Percentiles rank a stretch among this genome's conserved stretches.
Conservation (phyloP, 1,140 invertebrate genomes). For the Reticulitermes speratus region DNA sequence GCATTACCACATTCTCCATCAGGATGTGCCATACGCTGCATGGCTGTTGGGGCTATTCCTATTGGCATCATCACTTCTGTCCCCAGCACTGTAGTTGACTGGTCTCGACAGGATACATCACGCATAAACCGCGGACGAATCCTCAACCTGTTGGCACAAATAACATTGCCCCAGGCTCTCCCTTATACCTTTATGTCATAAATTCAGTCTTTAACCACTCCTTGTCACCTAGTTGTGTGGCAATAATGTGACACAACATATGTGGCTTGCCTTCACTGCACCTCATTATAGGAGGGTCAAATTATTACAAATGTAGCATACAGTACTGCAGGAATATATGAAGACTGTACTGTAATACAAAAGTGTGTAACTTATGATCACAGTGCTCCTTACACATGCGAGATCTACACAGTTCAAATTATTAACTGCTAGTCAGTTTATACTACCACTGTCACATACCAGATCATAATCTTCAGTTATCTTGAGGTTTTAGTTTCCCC, state of each 20-base stretch:
- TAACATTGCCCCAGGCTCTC: not conserved
- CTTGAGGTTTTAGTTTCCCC: too few species aligned
- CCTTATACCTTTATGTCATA: not conserved
- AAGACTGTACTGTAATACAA: too few species aligned
- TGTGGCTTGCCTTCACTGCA: too few species aligned
- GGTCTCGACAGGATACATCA: slow-evolving; percentile 68
- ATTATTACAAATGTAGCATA: too few species aligned
- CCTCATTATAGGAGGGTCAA: not conserved
- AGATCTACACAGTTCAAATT: too few species aligned
- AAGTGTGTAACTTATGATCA: too few species aligned
- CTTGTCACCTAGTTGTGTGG: not conserved
- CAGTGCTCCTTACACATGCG: too few species aligned
- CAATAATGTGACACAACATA: not conserved
- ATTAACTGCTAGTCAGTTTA: too few species aligned
- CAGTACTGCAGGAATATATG: too few species aligned
- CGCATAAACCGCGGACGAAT: slow-evolving; percentile 78
- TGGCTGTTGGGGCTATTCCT: slow-evolving; percentile 87
- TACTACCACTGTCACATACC: too few species aligned
- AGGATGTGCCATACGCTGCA: slow-evolving; percentile 90
- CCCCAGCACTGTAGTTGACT: slow-evolving; percentile 66
- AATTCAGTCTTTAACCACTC: not conserved
- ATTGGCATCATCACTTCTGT: slow-evolving; percentile 73
- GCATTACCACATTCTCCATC: slow-evolving; percentile 86
- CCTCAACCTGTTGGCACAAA: slow-evolving; percentile 57
- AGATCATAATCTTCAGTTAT: too few species aligned